phyloP scores from a whole-genome alignment of 1,140 invertebrate species.

The Eriocheir sinensis region DNA sequence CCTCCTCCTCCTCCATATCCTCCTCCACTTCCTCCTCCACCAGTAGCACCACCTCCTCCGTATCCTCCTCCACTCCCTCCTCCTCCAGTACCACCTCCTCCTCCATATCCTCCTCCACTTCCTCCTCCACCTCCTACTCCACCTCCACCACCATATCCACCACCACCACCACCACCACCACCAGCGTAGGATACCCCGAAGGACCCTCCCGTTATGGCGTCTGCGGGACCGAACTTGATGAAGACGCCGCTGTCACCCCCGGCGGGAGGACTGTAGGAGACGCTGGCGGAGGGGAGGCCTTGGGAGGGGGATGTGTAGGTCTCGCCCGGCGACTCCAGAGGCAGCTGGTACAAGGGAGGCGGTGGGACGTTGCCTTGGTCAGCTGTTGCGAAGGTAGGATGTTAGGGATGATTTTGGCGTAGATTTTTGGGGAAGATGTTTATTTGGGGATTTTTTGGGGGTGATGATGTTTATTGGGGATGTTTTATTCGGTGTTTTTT shows the following conservation, averaged over 20 bases:
- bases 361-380: constrained; percentile 72
- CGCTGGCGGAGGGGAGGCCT: not conserved
- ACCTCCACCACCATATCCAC: not conserved
- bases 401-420: too few relatives aligned
- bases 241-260: not conserved
- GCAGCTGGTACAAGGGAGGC: constrained; percentile 66
- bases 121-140: not conserved
- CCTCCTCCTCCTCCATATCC: not conserved
- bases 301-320: constrained; percentile 27
- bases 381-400: constrained; percentile 30
- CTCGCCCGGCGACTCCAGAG: constrained; percentile 13
- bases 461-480: too few relatives aligned
- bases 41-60: not conserved
- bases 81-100: not conserved
- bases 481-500: too few relatives aligned
- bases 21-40: not conserved
- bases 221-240: constrained; percentile 19
- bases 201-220: constrained; percentile 32
- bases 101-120: not conserved
- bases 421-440: too few relatives aligned
- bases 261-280: constrained; percentile 53
- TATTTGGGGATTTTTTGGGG: too few relatives aligned
- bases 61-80: not conserved
- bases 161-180: not conserved
- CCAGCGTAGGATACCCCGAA: constrained; percentile 32